A percentile compares a stretch with the other conserved stretches of the same genome.
Conservation (phyloP, 2,797 vertebrate species). For the Molossus molossus region DNA sequence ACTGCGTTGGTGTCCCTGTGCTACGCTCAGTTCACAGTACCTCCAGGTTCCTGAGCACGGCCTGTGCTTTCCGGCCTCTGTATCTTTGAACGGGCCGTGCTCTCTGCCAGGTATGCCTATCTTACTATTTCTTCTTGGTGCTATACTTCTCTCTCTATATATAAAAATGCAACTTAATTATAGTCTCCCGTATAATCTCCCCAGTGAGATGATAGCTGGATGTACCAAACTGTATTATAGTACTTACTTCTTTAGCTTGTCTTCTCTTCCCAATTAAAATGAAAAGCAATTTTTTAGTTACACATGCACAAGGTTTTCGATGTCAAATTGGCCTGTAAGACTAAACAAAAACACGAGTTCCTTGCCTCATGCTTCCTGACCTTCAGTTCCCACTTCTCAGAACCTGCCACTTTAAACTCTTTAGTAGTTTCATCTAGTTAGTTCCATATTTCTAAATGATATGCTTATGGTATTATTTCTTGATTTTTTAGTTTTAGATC, state of each 20-base stretch:
- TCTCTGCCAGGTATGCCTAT: background rate
- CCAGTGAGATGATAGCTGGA: background rate
- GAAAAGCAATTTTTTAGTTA: slow-evolving; percentile 27
- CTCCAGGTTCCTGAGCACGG: background rate
- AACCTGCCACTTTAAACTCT: background rate
- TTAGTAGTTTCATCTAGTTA: background rate
- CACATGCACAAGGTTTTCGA: background rate
- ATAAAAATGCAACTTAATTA: background rate
- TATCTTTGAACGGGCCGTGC: background rate
- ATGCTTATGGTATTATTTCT: background rate
- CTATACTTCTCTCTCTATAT: background rate
- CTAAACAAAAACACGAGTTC: background rate
- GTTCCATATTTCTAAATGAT: slow-evolving; percentile 9
- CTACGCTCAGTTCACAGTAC: background rate
- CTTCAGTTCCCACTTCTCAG: background rate
- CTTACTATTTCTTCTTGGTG: background rate
- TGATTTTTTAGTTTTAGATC: background rate
- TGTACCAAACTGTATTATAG: background rate
- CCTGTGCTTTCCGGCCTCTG: background rate
- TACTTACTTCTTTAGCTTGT: background rate
- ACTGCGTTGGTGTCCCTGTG: too few species aligned
- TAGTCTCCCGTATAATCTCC: background rate
- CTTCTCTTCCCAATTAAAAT: slow-evolving; percentile 39
- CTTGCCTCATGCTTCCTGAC: background rate
- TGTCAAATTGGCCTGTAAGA: background rate